Evolutionary conservation across 2,113 vertebrate genomes (phyloP), one percentile per base, ranked within the genome.

Genomic region (Sakesphorus luctuosus): DNA sequence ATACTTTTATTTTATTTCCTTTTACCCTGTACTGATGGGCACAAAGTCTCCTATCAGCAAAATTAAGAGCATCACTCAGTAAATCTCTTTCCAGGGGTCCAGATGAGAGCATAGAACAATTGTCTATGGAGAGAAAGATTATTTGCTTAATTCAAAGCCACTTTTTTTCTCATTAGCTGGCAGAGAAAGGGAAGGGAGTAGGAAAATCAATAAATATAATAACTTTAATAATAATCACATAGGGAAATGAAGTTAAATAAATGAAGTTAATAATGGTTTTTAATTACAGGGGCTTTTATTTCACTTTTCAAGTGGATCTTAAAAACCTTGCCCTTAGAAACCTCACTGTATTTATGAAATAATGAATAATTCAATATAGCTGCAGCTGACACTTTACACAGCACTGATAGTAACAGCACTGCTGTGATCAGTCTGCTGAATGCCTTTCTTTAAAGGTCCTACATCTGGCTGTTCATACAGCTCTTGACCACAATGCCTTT

Each of bases 301-400:
- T 89, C 67, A 88, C 84, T 94, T 96, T 95, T 88, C 84, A 93
- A 97, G 96, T 50, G 67, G 59, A 86, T 95, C 93, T 91, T 92
- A 89, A 84, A 93, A 91, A 84, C 50, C 79, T 71, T 95, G 92
- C 84, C 95, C 92, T 95, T 84, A 85, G 87, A 94, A 97, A 85
- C 87, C 87, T 96, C 62, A 14, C 93, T 84, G 50, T 94, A 67
- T 83, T 96, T 95, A 95, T 82, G 75, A 93, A 95, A 94, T 87
- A 96, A 96, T 96, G 97, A 97, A 96, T 97, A 96, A 97, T 97
- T 96, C 96, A 96, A 87, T 86, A 88, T 89, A 94, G 91, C 94
- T 96, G 89, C 84, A 96, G 92, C 58, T 83, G 90, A 97, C 94
- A 94, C 93, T 96, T 96, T 82, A 90, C 93, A 93, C 86, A 96